phyloP scores from a whole-genome alignment of 2,888 invertebrate genomes.

The Trachelus troglodyta region DNA sequence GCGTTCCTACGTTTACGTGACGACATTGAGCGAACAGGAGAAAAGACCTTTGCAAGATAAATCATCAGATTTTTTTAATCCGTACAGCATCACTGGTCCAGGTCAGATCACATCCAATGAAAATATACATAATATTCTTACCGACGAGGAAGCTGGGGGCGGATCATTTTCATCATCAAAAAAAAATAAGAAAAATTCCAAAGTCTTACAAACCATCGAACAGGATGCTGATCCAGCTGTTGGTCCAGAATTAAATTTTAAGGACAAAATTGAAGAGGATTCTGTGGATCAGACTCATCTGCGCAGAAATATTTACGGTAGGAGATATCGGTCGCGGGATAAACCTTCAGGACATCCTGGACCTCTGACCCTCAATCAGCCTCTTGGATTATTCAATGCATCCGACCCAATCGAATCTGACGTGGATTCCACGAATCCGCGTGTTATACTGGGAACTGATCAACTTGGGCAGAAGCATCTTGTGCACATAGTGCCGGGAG shows the following conservation, averaged over 20 bases:
- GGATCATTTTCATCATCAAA: neutral
- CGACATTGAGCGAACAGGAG: neutral
- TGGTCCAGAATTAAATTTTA: neutral
- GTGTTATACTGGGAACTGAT: slow-evolving; percentile 50
- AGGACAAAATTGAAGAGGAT: neutral
- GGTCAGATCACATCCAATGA: neutral
- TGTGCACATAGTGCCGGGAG: slow-evolving; percentile 47
- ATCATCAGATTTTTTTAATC: neutral
- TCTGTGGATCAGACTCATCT: neutral
- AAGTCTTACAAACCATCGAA: neutral
- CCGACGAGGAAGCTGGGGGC: neutral
- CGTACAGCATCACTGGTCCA: neutral
- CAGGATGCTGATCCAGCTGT: too few species aligned
- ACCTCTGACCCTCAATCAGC: slow-evolving; percentile 9
- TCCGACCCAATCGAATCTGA: neutral
- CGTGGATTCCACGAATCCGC: slow-evolving; percentile 25
- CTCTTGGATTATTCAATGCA: slow-evolving; percentile 4
- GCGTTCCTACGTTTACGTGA: slow-evolving; percentile 41
- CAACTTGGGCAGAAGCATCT: slow-evolving; percentile 48
- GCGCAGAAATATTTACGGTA: neutral
- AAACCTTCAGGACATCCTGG: slow-evolving; percentile 6
- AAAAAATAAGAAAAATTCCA: neutral
- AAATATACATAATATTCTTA: neutral
- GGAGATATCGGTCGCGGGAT: neutral
- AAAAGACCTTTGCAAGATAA: neutral